Conservation (phyloP, 2,888 invertebrate species). For the Blastobasis adustella region DNA sequence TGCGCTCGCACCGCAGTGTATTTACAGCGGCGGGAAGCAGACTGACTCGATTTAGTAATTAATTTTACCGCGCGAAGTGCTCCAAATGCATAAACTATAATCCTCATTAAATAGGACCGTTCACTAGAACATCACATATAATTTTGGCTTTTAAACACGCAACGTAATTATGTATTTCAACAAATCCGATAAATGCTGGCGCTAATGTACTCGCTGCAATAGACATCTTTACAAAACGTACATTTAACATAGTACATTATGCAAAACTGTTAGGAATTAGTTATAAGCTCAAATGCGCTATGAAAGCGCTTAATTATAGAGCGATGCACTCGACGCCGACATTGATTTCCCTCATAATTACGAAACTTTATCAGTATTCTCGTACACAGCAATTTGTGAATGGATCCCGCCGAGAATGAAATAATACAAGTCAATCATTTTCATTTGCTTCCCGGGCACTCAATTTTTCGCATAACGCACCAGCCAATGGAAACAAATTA, state of each 20-base stretch:
- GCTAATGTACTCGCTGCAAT: background rate
- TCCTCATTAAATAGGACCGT: constrained; percentile 69
- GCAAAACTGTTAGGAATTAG: too few relatives aligned
- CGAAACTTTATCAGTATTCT: background rate
- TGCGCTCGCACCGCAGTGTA: constrained; percentile 23
- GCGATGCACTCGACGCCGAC: too few relatives aligned
- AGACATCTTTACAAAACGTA: background rate
- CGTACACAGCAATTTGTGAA: constrained; percentile 36
- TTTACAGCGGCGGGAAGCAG: constrained; percentile 38
- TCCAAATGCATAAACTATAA: constrained; percentile 72
- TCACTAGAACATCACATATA: constrained; percentile 64
- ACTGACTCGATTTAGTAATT: constrained; percentile 69
- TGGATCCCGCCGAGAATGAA: constrained; percentile 50
- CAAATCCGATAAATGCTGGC: constrained; percentile 31
- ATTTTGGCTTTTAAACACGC: constrained; percentile 64
- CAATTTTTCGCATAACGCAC: constrained; percentile 74
- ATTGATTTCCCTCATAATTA: too few relatives aligned
- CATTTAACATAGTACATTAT: background rate
- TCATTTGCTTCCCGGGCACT: constrained; percentile 58
- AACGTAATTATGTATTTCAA: constrained; percentile 53
- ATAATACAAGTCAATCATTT: constrained; percentile 62
- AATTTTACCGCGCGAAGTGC: constrained; percentile 68
- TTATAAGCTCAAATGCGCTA: too few relatives aligned
- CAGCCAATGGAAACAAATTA: constrained; percentile 71
- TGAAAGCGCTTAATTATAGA: too few relatives aligned